These are phyloP conservation scores for Sinelater perroti DNA, from an alignment of 2,888 invertebrate species.

Conservation along the genomic window DNA sequence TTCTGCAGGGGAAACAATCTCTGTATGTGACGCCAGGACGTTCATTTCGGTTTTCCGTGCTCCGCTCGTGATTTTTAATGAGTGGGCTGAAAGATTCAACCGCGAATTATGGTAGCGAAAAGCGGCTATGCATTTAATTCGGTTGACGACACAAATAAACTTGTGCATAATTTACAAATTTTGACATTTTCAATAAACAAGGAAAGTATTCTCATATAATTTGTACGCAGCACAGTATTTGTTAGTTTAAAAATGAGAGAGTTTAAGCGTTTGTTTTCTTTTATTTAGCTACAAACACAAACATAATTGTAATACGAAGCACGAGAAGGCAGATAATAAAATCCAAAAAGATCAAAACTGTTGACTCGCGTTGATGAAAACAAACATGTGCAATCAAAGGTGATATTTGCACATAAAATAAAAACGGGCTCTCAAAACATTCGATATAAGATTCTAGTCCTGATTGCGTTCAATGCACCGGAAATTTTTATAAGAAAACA, in stretches of 20 bases:
- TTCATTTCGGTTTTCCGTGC: slow-evolving; percentile 9
- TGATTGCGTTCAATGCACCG: slow-evolving; percentile 26
- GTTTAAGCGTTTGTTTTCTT: too few relatives aligned
- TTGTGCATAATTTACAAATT: too few relatives aligned
- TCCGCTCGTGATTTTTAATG: slow-evolving; percentile 13
- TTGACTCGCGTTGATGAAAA: slow-evolving; percentile 39
- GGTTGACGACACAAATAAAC: neutral
- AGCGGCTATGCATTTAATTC: neutral
- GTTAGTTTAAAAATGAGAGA: too few relatives aligned
- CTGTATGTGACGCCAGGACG: slow-evolving; percentile 8
- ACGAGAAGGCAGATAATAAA: too few relatives aligned
- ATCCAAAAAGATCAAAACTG: slow-evolving; percentile 27
- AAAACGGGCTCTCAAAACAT: slow-evolving; percentile 25
- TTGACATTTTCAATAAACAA: too few relatives aligned
- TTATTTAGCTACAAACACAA: too few relatives aligned
- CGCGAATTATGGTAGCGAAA: neutral
- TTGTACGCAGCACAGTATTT: too few relatives aligned
- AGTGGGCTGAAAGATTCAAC: slow-evolving; percentile 2
- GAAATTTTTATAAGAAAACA: slow-evolving; percentile 18
- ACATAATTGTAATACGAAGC: too few relatives aligned
- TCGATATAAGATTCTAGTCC: slow-evolving; percentile 27
- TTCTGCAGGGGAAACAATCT: neutral
- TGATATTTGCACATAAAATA: slow-evolving; percentile 31
- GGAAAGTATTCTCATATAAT: too few relatives aligned
- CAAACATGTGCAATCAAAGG: slow-evolving; percentile 33